Base-by-base conservation (phyloP, 2,113 vertebrate genomes). In the Pipa parva region DNA sequence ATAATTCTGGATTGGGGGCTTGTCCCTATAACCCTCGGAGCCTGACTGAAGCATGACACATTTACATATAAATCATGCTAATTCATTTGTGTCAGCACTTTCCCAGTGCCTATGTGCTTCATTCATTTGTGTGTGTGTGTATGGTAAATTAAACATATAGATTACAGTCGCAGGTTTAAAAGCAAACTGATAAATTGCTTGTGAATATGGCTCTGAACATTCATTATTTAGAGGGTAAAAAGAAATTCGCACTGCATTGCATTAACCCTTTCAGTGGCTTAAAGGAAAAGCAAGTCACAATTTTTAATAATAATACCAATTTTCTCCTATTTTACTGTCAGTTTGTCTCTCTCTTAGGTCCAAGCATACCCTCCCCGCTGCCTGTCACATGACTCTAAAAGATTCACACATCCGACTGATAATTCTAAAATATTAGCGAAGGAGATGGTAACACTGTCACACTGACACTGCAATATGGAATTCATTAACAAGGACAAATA, bases 31-130 rank as follows among this genome's bases (percentile, higher is more conserved):
- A 67, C 63, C 54, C 42, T 13, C 42, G 3, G n/a, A 17, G 52
- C 27, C 63, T 49, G 54, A 25, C 37, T 11, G 27, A 57, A 24
- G 54, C 42, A 25, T 48, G 42, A 67, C 27, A 48, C 54, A 67
- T 58, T 67, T 67, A 42, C 63, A 67, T 67, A 67, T 67, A 67
- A 67, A 67, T 67, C 63, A 67, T 15, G 54, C 54, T 66, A 66
- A 66, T 67, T 67, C 42, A 31, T 67, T 58, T 67, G 63, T 67
- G 63, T 67, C 63, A 67, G 52, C 29, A 33, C 42, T 67, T 29
- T 39, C 54, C 26, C 21, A 45, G 33, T 42, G 11, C 10, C 21
- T 42, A 51, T 65, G 27, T 13, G 39, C 5, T 4, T 15, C 29
- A 27, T 29, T 58, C 28, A 58, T 21, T 58, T 21, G 48, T 58